Percentiles rank a stretch among this genome's conserved stretches.
Conservation (phyloP, 2,888 invertebrate genomes). For the Hedya salicella region DNA sequence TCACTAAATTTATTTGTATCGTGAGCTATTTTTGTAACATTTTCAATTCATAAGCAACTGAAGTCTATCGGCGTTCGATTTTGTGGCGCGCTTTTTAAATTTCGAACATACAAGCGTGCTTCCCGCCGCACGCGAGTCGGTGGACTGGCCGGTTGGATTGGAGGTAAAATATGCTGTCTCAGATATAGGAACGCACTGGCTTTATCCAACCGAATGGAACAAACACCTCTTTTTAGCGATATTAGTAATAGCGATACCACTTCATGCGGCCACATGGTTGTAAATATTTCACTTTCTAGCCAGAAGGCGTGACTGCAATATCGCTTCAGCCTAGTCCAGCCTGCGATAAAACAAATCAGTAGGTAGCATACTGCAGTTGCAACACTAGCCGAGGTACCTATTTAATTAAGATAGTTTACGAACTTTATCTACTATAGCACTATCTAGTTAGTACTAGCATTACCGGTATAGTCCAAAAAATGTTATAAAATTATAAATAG, state of each 20-base stretch:
- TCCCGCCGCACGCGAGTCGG: slow-evolving; percentile 51
- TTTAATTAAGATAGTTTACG: not conserved
- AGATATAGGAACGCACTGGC: slow-evolving; percentile 72
- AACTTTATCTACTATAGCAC: too few relatives aligned
- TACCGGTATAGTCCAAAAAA: too few relatives aligned
- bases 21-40: slow-evolving; percentile 3
- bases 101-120: slow-evolving; percentile 49
- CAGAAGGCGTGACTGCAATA: slow-evolving; percentile 49
- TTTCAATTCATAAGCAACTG: slow-evolving; percentile 9
- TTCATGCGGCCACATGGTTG: slow-evolving; percentile 58
- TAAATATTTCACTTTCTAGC: slow-evolving; percentile 70
- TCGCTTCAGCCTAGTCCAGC: slow-evolving; percentile 50
- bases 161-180: slow-evolving; percentile 61
- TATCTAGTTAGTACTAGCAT: too few relatives aligned
- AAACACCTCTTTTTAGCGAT: slow-evolving; percentile 60
- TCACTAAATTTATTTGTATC: not conserved
- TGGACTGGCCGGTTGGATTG: slow-evolving; percentile 65
- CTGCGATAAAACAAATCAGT: slow-evolving; percentile 7
- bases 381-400: not conserved
- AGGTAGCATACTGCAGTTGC: not conserved
- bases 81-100: slow-evolving; percentile 47
- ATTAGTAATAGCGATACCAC: slow-evolving; percentile 53
- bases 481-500: too few relatives aligned
- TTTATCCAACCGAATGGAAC: slow-evolving; percentile 74
- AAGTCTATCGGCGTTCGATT: slow-evolving; percentile 18